These are phyloP conservation scores for Struthidea cinerea DNA, from an alignment of 2,113 vertebrate genomes.

Conservation along the genomic window DNA sequence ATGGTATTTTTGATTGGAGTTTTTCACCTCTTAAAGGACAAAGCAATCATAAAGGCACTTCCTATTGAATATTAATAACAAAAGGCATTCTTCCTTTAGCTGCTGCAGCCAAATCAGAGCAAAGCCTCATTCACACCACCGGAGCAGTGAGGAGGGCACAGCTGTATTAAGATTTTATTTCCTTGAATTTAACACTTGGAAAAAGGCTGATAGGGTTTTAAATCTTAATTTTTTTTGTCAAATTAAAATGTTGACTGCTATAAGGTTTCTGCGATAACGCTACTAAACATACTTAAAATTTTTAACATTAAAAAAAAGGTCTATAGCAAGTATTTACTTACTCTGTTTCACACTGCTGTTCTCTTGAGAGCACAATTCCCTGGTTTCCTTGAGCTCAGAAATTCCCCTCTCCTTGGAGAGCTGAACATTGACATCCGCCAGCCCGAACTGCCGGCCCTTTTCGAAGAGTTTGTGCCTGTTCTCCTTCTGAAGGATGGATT, in stretches of 20 bases:
- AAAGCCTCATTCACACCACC: neutral
- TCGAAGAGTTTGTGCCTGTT: constrained; percentile 81
- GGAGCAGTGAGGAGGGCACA: neutral
- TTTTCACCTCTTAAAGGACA: neutral
- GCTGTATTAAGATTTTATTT: neutral
- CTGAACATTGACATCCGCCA: constrained; percentile 66
- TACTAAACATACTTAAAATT: neutral
- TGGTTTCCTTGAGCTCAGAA: constrained; percentile 23
- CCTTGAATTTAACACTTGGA: neutral
- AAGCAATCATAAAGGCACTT: neutral
- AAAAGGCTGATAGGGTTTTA: neutral
- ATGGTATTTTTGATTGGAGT: neutral
- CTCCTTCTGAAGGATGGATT: constrained; percentile 84
- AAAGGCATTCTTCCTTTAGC: neutral
- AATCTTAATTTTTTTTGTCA: neutral
- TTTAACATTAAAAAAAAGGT: neutral
- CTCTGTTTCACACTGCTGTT: constrained; percentile 39
- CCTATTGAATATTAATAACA: neutral
- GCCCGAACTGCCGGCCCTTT: constrained; percentile 77
- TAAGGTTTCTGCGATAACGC: neutral
- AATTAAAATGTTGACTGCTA: neutral
- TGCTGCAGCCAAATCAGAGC: neutral
- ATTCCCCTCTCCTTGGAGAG: constrained; percentile 31
- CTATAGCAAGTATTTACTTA: constrained; percentile 30
- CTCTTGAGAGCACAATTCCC: neutral